Base-by-base conservation (phyloP, 1,140 invertebrate species). In the Zophobas morio region DNA sequence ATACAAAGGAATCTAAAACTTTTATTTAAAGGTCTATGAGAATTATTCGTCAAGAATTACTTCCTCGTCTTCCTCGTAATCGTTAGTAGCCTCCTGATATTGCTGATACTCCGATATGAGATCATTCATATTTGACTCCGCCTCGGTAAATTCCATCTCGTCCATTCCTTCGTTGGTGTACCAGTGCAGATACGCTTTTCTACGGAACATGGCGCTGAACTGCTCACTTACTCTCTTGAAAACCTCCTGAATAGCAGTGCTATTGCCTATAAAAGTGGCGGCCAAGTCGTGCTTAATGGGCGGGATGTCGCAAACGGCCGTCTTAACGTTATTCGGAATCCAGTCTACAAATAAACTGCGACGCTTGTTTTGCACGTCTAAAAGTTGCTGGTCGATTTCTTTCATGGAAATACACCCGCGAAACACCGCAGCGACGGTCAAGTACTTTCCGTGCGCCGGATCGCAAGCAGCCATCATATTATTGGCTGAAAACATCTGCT, bases 361-460 rank as follows among this genome's bases (percentile, higher is more conserved):
- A 42, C 77, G 76, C 51, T 77, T 76, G 20, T 47, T 63, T 71
- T 81, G 78, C 20, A 76, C 70, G 33, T 75, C 78, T 51, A 94
- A 85, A 89, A 93, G 90, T 83, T 95, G 94, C 93, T 94, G 94
- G 86, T 95, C 94, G 4, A 95, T 93, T 83, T 96, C 96, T 86
- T 96, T 96, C 95, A 97, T 97, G n/a, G 92, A 93, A 91, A 93
- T 92, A 8, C 87, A 86, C 1, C 92, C 92, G 47, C 96, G 90
- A 89, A 97, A 96, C 81, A 94, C 94, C 53, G 96, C 94, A 70
- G 95, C 94, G 34, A 95, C 92, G n/a, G 95, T 96, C 66, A 96
- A 88, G 82, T 95, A 96, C 74, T 93, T 89, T 6, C 94, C 94
- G 80, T 93, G 92, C 74, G 92, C 89, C n/a, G 93, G 91, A 86